These are phyloP conservation scores for Thamnaconus septentrionalis DNA, from an alignment of 2,113 vertebrate genomes.

Conservation along the genomic window DNA sequence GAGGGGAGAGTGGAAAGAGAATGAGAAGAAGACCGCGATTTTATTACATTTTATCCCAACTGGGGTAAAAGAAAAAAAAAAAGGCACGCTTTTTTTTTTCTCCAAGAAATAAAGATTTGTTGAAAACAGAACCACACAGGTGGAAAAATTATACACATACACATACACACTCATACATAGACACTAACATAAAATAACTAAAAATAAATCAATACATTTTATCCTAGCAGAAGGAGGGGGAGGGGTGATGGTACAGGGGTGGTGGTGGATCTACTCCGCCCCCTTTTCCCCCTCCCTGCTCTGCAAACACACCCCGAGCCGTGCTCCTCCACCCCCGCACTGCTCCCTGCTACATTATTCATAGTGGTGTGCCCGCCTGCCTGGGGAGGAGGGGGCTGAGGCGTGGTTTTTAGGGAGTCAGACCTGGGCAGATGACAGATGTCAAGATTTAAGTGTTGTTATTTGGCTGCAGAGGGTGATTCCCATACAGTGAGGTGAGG, in stretches of 20 bases:
- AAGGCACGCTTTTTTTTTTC: neutral
- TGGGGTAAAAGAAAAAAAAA: neutral
- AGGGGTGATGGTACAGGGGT: too few species aligned
- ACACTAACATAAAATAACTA: neutral
- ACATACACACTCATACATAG: neutral
- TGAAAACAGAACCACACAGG: neutral
- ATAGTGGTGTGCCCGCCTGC: conserved; percentile 52
- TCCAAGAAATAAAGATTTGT: too few species aligned
- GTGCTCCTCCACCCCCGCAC: conserved; percentile 44
- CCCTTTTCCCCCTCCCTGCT: too few species aligned
- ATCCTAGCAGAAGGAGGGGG: too few species aligned
- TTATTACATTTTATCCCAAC: too few species aligned
- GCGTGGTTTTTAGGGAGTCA: conserved; percentile 12
- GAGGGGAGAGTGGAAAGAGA: conserved; percentile 45
- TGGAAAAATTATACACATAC: conserved; percentile 10
- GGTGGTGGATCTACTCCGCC: too few species aligned
- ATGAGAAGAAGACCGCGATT: conserved; percentile 31
- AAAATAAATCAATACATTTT: too few species aligned
- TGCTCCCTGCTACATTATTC: conserved; percentile 70
- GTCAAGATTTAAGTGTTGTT: conserved; percentile 32
- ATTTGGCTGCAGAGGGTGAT: conserved; percentile 1
- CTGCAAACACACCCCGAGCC: conserved; percentile 47
- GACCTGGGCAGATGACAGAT: conserved; percentile 24
- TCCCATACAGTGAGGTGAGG: neutral
- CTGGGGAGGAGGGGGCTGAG: conserved; percentile 24